Conservation (phyloP, 2,797 vertebrate species). For the Hippoglossus hippoglossus region DNA sequence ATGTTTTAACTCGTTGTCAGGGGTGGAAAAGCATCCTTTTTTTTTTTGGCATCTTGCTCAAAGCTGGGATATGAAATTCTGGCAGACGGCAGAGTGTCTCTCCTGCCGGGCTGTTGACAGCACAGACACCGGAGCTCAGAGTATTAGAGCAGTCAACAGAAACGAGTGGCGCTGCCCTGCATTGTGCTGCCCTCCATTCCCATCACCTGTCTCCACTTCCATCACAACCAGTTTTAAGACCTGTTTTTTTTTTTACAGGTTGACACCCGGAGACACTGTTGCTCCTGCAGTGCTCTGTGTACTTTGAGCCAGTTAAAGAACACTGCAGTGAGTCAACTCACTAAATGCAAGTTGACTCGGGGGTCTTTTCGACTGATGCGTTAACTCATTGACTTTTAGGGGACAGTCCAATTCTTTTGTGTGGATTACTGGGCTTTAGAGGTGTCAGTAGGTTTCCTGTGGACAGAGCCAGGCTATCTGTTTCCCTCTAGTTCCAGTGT, state of each 20-base stretch:
- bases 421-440: not conserved
- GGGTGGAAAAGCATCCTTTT: too few relatives aligned
- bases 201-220: conserved; percentile 1
- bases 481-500: not conserved
- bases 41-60: not conserved
- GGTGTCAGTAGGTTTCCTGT: not conserved
- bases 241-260: not conserved
- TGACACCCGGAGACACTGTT: not conserved
- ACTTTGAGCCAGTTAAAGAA: not conserved
- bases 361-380: not conserved
- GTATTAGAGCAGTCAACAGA: conserved; percentile 1
- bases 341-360: not conserved
- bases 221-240: not conserved
- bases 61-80: not conserved
- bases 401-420: too few relatives aligned
- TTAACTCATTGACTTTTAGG: not conserved
- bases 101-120: not conserved
- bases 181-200: not conserved
- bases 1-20: too few relatives aligned
- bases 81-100: not conserved
- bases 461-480: not conserved
- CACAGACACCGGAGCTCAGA: not conserved
- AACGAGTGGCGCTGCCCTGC: not conserved
- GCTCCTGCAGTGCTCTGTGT: not conserved
- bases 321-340: not conserved